Evolutionary conservation across 2,888 invertebrate genomes (phyloP).

Genomic region (Drosophila hamatofila): DNA sequence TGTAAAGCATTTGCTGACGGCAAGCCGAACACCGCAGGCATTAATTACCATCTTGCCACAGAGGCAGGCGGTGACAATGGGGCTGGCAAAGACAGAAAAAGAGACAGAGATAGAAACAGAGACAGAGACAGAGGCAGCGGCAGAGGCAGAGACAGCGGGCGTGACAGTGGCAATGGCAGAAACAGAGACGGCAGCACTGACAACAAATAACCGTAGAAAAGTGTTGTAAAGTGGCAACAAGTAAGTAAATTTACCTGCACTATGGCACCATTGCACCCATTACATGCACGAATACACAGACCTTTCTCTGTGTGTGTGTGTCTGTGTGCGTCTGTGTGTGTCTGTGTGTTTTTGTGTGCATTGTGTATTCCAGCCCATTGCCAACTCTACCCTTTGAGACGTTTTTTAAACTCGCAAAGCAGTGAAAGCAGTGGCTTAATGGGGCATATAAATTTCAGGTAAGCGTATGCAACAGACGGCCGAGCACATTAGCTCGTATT

Average conservation of each 20-base stretch:
- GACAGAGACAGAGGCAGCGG: neutral
- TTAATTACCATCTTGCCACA: conserved; percentile 21
- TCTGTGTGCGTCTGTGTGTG: neutral
- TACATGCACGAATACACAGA: conserved; percentile 2
- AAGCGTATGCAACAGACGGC: neutral
- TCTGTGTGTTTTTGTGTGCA: neutral
- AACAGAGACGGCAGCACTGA: neutral
- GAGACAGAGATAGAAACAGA: neutral
- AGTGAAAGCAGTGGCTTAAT: neutral
- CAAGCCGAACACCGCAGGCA: conserved; percentile 14
- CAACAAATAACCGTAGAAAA: conserved; percentile 14
- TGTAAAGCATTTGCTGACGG: conserved; percentile 10
- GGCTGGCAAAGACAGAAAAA: neutral
- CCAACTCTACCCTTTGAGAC: conserved; percentile 8
- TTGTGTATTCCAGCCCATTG: conserved; percentile 4
- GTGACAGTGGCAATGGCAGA: no score
- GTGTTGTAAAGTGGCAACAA: conserved; percentile 43
- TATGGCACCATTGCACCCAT: conserved; percentile 8
- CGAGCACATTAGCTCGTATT: neutral
- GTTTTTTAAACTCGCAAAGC: neutral
- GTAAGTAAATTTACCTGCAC: conserved; percentile 21
- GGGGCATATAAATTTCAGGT: neutral
- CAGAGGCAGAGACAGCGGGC: neutral
- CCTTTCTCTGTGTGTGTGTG: neutral
- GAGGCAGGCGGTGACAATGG: neutral